Evolutionary conservation across 35 echinoderm and acorn worm genomes (phyloP).

Genomic region (Ptychodera flava): DNA sequence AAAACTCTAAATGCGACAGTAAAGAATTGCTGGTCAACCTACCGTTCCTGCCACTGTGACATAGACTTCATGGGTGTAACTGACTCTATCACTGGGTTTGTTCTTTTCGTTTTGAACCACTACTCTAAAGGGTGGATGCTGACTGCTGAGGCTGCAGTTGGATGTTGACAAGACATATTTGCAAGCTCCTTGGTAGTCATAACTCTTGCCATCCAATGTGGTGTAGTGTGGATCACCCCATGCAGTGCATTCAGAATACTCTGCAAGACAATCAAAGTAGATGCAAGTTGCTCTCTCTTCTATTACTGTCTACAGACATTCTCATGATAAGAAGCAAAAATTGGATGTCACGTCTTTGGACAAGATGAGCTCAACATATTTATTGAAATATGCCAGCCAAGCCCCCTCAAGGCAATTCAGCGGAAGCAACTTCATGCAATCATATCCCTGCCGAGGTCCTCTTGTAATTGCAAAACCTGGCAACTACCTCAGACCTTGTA

Average conservation of each 20-base stretch:
- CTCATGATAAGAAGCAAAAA: too few species aligned
- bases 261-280: too few species aligned
- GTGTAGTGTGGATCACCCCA: slow-evolving; percentile 76
- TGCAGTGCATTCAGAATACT: slow-evolving; percentile 35
- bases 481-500: not conserved
- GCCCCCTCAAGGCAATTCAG: not conserved
- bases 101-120: not conserved
- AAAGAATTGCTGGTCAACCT: too few species aligned
- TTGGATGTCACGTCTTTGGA: too few species aligned
- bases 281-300: too few species aligned
- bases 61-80: slow-evolving; percentile 24
- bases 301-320: too few species aligned
- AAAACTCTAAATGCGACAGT: too few species aligned
- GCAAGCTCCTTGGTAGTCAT: slow-evolving; percentile 70
- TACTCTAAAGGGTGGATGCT: slow-evolving; percentile 33
- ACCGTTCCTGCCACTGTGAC: not conserved
- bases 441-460: not conserved
- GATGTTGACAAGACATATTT: slow-evolving; percentile 48
- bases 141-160: not conserved
- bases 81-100: slow-evolving; percentile 48
- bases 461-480: not conserved
- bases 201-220: slow-evolving; percentile 55
- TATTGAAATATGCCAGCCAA: not conserved
- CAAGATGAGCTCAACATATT: not conserved
- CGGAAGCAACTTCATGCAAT: too few species aligned